Conservation (phyloP, 1,140 invertebrate genomes). For the Zaprionus inermis region DNA sequence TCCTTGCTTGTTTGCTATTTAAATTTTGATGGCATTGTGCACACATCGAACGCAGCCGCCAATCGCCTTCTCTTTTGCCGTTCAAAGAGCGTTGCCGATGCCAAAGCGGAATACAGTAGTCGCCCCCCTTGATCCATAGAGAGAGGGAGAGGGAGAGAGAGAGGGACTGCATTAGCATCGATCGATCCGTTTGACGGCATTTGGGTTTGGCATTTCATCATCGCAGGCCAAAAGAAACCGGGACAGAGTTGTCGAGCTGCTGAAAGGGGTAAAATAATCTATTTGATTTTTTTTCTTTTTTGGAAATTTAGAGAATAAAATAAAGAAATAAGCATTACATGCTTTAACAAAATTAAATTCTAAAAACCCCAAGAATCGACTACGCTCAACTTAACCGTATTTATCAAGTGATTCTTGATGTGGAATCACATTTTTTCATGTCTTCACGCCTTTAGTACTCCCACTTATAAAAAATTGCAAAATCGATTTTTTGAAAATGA, state of each 20-base stretch:
- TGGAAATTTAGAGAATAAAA: no score
- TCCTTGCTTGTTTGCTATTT: conserved; percentile 62
- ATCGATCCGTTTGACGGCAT: conserved; percentile 64
- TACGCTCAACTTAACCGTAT: no score
- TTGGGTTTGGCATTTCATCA: conserved; percentile 72
- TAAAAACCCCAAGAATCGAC: no score
- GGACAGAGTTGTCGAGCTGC: conserved; percentile 48
- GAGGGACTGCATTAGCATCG: conserved; percentile 68
- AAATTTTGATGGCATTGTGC: conserved; percentile 83
- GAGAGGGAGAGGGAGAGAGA: no score
- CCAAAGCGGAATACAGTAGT: conserved; percentile 73
- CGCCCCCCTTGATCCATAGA: neutral
- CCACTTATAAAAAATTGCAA: no score
- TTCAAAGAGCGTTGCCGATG: conserved; percentile 61
- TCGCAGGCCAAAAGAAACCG: conserved; percentile 9
- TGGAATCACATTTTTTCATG: no score
- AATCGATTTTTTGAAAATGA: no score
- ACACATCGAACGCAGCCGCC: conserved; percentile 47
- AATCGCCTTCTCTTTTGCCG: conserved; percentile 40
- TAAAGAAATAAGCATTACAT: no score
- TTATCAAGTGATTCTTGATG: no score
- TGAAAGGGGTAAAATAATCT: neutral
- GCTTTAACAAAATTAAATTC: no score
- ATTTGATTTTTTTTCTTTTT: neutral
- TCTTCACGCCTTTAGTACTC: no score